Base-by-base conservation (phyloP, 1,140 invertebrate species). In the Tetragonula clypearis region DNA sequence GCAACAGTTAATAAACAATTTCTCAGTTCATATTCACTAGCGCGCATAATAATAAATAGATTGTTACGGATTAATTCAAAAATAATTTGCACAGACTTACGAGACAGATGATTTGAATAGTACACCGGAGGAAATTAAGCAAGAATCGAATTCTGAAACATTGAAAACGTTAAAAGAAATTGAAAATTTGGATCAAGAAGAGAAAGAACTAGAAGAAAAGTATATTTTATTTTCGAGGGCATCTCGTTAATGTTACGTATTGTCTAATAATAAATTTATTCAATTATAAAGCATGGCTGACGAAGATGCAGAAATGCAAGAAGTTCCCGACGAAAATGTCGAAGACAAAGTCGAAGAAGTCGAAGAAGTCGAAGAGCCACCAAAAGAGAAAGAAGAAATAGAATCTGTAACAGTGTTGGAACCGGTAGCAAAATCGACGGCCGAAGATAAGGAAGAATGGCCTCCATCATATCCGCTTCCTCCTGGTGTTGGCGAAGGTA, bases 401-500 rank as follows among this genome's bases (percentile, higher is more conserved):
- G 35, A 21, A n/a, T 53, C 71, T 19, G 23, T 78, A 62, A 15
- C 41, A 11, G 21, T 14, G 9, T 15, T 62, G 53, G 26, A 1
- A 23, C 21, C 60, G 60, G 60, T 62, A 41, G 23, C 56, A 1
- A 55, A 58, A 76, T 23, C 14, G 19, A 26, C 26, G 5, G 30
- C 8, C 9, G 62, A 17, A 26, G 9, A 21, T 41, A n/a, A 49
- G 58, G 56, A 53, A 56, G 68, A 74, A 35, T 19, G 82, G 30
- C 79, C 89, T 23, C 83, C 88, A 5, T 8, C 30, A 1, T 78
- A 87, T 84, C 82, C 82, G 17, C 35, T 90, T 17, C 89, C 90
- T 41, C 49, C 79, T 15, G 85, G 79, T 12, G 15, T 87, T n/a
- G 91, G 85, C 14, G 69, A 88, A 87, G 91, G 92, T 92, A 78